These are phyloP conservation scores for Platynereis dumerilii DNA, from an alignment of 2,888 invertebrate genomes.

Conservation along the genomic window DNA sequence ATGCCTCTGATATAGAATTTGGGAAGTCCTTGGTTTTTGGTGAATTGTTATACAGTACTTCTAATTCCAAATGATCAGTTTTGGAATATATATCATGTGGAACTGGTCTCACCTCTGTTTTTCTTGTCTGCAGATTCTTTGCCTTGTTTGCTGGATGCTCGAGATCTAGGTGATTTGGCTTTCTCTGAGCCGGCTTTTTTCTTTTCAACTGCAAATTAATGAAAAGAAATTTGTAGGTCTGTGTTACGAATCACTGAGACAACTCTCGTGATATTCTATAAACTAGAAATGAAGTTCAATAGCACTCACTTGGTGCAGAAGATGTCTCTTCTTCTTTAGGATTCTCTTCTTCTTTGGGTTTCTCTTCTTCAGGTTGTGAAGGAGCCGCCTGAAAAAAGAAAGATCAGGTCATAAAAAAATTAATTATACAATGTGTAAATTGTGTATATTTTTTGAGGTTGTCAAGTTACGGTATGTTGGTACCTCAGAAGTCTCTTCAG, in stretches of 20 bases:
- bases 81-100: too few relatives aligned
- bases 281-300: too few relatives aligned
- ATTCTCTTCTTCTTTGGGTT: constrained; percentile 25
- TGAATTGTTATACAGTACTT: too few relatives aligned
- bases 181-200: background rate
- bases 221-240: too few relatives aligned
- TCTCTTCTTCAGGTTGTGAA: constrained; percentile 8
- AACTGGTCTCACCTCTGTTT: constrained; percentile 14
- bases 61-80: too few relatives aligned
- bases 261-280: too few relatives aligned
- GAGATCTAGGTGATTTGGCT: too few relatives aligned
- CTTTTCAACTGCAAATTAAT: too few relatives aligned
- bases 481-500: constrained; percentile 42
- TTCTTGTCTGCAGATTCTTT: background rate
- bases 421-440: background rate
- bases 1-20: too few relatives aligned
- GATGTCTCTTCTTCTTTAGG: constrained; percentile 13
- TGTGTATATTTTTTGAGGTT: background rate
- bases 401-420: background rate
- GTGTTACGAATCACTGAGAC: too few relatives aligned
- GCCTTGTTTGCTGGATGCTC: too few relatives aligned
- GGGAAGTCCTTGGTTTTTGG: too few relatives aligned
- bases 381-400: background rate
- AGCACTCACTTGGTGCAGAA: constrained; percentile 7
- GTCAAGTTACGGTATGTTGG: constrained; percentile 14